Evolutionary conservation across 2,797 vertebrate species (phyloP).

Genomic region (Cossypha polioptera): DNA sequence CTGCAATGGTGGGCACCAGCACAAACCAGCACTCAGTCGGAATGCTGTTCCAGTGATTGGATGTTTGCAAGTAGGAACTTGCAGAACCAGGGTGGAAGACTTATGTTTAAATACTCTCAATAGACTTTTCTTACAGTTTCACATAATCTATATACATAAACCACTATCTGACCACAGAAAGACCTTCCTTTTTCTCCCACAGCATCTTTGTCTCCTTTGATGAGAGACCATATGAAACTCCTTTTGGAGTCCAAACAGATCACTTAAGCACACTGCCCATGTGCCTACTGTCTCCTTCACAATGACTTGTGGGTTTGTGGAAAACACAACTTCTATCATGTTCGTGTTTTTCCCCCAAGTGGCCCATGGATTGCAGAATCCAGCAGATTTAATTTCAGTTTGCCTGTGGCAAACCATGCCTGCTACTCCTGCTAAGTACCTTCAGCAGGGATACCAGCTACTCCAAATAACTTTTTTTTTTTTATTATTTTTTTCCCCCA

Average conservation of each 20-base stretch:
- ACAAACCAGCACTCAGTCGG: not conserved
- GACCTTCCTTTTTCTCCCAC: not conserved
- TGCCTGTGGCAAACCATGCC: not conserved
- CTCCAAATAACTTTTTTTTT: no score
- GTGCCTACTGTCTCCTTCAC: not conserved
- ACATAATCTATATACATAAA: not conserved
- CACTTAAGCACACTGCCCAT: not conserved
- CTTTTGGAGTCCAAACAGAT: not conserved
- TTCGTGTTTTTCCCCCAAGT: not conserved
- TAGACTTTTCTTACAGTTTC: not conserved
- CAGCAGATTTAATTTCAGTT: not conserved
- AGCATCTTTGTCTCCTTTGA: not conserved
- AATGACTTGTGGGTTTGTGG: not conserved
- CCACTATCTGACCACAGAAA: not conserved
- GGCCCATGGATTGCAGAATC: not conserved
- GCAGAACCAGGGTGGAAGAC: not conserved
- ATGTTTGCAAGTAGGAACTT: not conserved
- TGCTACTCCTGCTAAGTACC: not conserved
- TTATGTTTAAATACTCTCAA: not conserved
- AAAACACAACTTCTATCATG: fast-evolving
- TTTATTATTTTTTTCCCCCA: not conserved
- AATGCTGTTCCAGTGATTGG: not conserved
- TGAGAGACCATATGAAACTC: not conserved
- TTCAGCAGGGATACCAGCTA: not conserved
- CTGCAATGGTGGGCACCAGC: not conserved